These are phyloP conservation scores for Setophaga kirtlandii DNA, from an alignment of 2,113 vertebrate genomes.

Conservation along the genomic window DNA sequence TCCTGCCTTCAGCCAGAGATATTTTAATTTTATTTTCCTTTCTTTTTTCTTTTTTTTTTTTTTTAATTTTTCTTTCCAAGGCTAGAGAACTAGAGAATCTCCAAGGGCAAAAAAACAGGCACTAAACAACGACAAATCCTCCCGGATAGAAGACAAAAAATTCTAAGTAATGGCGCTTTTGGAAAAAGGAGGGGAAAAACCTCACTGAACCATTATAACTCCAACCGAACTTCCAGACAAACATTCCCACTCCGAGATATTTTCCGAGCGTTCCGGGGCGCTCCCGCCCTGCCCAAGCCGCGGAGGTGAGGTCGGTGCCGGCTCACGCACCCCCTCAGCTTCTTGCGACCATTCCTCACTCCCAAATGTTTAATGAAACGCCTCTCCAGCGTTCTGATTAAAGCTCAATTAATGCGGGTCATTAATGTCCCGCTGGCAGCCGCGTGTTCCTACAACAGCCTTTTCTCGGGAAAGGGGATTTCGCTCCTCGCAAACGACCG, in stretches of 20 bases:
- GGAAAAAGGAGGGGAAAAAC: rapidly evolving
- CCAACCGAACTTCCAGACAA: neutral
- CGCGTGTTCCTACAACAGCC: neutral
- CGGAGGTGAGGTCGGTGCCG: neutral
- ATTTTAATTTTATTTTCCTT: neutral
- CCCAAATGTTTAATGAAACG: neutral
- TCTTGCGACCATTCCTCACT: neutral
- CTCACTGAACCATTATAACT: neutral
- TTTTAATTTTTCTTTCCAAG: neutral
- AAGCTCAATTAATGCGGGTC: constrained; percentile 26
- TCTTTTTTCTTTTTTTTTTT: rapidly evolving
- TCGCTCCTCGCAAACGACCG: neutral
- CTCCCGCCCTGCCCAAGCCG: neutral
- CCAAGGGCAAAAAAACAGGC: neutral
- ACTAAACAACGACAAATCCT: neutral
- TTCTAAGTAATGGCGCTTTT: neutral
- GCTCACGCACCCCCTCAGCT: neutral
- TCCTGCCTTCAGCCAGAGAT: neutral
- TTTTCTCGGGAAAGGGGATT: neutral
- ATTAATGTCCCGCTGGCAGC: neutral
- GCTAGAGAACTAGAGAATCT: neutral
- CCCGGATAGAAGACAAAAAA: neutral
- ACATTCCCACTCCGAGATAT: neutral
- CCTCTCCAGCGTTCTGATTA: constrained; percentile 28
- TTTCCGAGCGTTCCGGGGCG: neutral